Base-by-base conservation (phyloP, 2,113 vertebrate species). In the Cryptomyrus ogoouensis region DNA sequence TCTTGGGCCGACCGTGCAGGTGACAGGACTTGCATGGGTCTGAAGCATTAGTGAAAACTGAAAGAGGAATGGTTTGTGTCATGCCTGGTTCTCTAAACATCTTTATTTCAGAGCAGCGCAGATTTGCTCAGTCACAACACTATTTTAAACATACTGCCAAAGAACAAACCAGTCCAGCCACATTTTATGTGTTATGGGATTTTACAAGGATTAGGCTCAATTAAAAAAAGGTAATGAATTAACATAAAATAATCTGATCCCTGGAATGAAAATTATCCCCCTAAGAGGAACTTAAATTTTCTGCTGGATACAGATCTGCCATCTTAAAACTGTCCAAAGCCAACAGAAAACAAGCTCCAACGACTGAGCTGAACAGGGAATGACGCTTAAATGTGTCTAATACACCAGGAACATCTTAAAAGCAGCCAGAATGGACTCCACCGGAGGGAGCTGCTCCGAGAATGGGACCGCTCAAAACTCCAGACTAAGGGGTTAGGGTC, bases 191-290 rank as follows among this genome's bases (percentile, higher is more conserved):
- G 90, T 92, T 90, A 90, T 83, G 52, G 88, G 88, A 77, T 89
- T 9, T 77, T 56, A 49, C 89, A 53, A 89, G 53, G 86, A 53
- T 70, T 85, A 88, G 89, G 88, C 83, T 89, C 86, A 90, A 88
- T 88, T 91, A 91, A 90, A 93, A 49, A 52, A 92, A 94, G 94
- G 94, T 93, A 93, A 92, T 94, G 58, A 77, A 92, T 91, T 91
- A 89, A 91, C 88, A 85, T 49, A 74, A 42, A 92, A 90, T 89
- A 50, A 90, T 90, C 42, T 39, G 74, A 89, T 89, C 80, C 53
- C 84, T 53, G 46, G 89, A 77, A 46, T 80, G 74, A 44, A 8
- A 80, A 42, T 42, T 17, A 39, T 17, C 31, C 35, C 35, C 74
- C 74, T 3, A 80, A 80, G 31, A 39, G 74, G 31, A 80, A 39